Base-by-base conservation (phyloP, 2,888 invertebrate species). In the Dromius quadrimaculatus region DNA sequence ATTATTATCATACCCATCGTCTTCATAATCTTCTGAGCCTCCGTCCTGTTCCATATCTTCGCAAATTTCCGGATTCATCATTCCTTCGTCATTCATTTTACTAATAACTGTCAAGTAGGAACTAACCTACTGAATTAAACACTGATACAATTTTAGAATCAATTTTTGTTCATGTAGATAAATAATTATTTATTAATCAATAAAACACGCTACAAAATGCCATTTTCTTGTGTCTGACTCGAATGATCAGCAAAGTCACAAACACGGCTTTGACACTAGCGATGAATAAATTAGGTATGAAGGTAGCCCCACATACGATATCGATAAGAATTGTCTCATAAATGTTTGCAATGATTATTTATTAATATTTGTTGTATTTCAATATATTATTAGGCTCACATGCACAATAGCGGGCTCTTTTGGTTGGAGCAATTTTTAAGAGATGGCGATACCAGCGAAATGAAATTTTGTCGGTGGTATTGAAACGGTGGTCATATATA, bases 1-100 rank as follows among this genome's bases (percentile, higher is more conserved):
- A 74, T 71, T 82, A 59, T 80, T 79, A 43, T 82, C 81, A 57
- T 47, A 63, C 8, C 65, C 61, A 17, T 34, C 70, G 47, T 65
- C 70, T 70, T 70, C 70, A 23, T 70, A 70, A 17, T 70, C 70
- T 22, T 70, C 70, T 6, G 50, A 11, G 2, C 59, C 57, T 5
- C 20, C 34, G 36, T 13, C 47, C n/a, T 70, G n/a, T 15, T 70
- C 70, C 62, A 66, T 54, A 2, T 66, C 66, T 22, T 70, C 70
- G 20, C 68, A 68, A 34, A 43, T 68, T 32, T 68, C 68, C 13
- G 38, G 41, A 11, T 19, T 62, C 22, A 62, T 41, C 13, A 22
- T 5, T 23, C 13, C 43, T 15, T 62, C 62, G 20, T 62, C 62
- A 23, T 62, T 62, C 62, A 62, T 62, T 62, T 62, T 41, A 41